These are phyloP conservation scores for Maconellicoccus hirsutus DNA, from an alignment of 1,140 invertebrate species.

Conservation along the genomic window DNA sequence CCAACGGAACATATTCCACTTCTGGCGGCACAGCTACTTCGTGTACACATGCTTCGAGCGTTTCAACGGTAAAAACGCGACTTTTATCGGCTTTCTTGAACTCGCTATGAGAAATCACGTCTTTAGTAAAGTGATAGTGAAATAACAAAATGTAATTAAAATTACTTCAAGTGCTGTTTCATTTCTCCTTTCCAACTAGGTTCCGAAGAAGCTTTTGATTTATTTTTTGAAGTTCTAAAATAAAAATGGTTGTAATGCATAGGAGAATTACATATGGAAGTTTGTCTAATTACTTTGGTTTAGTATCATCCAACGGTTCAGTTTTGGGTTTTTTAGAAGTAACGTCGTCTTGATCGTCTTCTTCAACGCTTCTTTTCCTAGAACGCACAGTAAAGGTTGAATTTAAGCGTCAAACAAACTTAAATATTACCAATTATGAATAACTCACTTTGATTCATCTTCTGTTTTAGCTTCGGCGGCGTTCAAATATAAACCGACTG, in stretches of 20 bases:
- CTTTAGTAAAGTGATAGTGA: too few species aligned
- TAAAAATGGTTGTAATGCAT: too few species aligned
- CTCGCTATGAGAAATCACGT: neutral
- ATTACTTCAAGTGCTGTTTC: neutral
- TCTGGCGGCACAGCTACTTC: conserved; percentile 84
- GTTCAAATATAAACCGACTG: neutral
- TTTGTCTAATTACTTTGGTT: neutral
- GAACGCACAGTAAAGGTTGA: neutral
- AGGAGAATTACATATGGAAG: too few species aligned
- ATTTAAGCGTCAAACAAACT: neutral
- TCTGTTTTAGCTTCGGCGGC: neutral
- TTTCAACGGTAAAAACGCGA: conserved; percentile 68
- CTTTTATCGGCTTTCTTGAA: neutral
- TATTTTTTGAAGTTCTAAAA: neutral
- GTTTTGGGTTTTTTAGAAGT: neutral
- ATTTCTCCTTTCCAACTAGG: neutral
- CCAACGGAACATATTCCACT: conserved; percentile 64
- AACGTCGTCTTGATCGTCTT: neutral
- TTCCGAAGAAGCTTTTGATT: neutral
- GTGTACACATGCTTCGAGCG: conserved; percentile 79
- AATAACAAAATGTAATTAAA: neutral
- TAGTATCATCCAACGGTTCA: neutral
- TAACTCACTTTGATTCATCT: neutral
- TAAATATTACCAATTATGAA: neutral
- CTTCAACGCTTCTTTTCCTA: neutral